phyloP scores from a whole-genome alignment of 2,888 invertebrate genomes.

The Pseudococcus viburni region DNA sequence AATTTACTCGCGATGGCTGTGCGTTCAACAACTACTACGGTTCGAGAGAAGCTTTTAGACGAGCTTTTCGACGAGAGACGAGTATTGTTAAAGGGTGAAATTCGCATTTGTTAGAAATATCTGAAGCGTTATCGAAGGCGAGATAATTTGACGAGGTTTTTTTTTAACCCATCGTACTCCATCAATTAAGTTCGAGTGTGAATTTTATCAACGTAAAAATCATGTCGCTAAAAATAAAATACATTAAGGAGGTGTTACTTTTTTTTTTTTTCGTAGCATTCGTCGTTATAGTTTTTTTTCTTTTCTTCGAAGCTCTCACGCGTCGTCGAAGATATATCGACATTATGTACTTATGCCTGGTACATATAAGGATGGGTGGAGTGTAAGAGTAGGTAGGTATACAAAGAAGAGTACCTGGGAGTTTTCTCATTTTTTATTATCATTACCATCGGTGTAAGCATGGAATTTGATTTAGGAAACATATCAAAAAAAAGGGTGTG shows the following conservation, averaged over 20 bases:
- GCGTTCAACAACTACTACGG: not conserved
- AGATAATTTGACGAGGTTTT: constrained; percentile 27
- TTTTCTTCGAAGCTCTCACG: not conserved
- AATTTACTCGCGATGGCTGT: not conserved
- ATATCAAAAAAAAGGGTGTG: too few relatives aligned
- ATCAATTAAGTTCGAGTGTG: constrained; percentile 8
- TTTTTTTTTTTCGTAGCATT: not conserved
- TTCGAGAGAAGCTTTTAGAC: constrained; percentile 16
- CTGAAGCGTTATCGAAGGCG: constrained; percentile 50
- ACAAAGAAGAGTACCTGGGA: too few relatives aligned
- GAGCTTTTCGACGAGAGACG: not conserved
- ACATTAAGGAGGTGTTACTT: not conserved
- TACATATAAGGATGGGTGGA: too few relatives aligned
- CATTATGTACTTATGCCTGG: too few relatives aligned
- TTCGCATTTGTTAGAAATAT: constrained; percentile 18
- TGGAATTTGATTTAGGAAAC: too few relatives aligned
- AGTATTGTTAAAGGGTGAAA: constrained; percentile 24
- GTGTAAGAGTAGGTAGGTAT: too few relatives aligned
- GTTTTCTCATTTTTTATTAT: too few relatives aligned
- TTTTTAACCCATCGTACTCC: not conserved
- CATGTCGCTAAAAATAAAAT: not conserved
- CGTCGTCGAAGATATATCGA: too few relatives aligned
- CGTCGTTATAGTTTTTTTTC: not conserved
- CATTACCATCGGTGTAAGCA: too few relatives aligned
- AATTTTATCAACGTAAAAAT: constrained; percentile 11